phyloP scores from a whole-genome alignment of 2,888 invertebrate genomes.

The Drosophila greeni region DNA sequence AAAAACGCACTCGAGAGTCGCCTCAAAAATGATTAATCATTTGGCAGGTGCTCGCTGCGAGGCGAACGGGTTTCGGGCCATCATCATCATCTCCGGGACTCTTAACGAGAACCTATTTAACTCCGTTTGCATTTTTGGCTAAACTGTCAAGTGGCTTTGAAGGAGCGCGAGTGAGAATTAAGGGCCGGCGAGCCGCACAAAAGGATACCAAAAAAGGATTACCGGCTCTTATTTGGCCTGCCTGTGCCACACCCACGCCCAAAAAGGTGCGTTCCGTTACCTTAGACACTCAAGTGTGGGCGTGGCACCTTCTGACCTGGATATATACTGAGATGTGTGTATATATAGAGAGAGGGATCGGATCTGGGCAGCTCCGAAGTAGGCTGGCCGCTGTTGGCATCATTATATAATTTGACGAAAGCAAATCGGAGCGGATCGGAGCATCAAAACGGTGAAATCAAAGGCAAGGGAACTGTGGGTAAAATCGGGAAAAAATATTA shows the following conservation, averaged over 20 bases:
- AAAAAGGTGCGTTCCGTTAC: slow-evolving; percentile 52
- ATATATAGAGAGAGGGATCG: slow-evolving; percentile 25
- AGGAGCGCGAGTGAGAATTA: slow-evolving; percentile 16
- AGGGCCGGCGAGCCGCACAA: slow-evolving; percentile 23
- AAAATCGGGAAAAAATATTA: neutral
- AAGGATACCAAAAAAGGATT: slow-evolving; percentile 63
- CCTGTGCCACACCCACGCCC: slow-evolving; percentile 58
- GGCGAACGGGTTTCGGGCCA: slow-evolving; percentile 53
- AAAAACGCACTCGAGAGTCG: slow-evolving; percentile 33
- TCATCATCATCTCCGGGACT: slow-evolving; percentile 2
- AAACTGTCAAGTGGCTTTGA: slow-evolving; percentile 73
- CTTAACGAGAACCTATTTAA: slow-evolving; percentile 75
- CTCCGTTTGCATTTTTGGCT: slow-evolving; percentile 64
- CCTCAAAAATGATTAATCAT: slow-evolving; percentile 73
- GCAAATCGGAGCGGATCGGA: slow-evolving; percentile 17
- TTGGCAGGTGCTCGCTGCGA: slow-evolving; percentile 70
- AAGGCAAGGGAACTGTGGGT: slow-evolving; percentile 39
- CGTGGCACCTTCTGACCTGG: slow-evolving; percentile 51
- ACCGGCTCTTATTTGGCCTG: slow-evolving; percentile 58
- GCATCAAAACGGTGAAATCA: slow-evolving; percentile 49
- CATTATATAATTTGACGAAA: slow-evolving; percentile 73
- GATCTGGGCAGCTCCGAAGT: slow-evolving; percentile 2
- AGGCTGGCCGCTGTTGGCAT: slow-evolving; percentile 55
- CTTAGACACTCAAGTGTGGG: slow-evolving; percentile 27
- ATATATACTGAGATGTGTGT: slow-evolving; percentile 13